A percentile compares a stretch with the other conserved stretches of the same genome.
phyloP scores from a whole-genome alignment of 2,888 invertebrate species.

The Andrena dorsata region DNA sequence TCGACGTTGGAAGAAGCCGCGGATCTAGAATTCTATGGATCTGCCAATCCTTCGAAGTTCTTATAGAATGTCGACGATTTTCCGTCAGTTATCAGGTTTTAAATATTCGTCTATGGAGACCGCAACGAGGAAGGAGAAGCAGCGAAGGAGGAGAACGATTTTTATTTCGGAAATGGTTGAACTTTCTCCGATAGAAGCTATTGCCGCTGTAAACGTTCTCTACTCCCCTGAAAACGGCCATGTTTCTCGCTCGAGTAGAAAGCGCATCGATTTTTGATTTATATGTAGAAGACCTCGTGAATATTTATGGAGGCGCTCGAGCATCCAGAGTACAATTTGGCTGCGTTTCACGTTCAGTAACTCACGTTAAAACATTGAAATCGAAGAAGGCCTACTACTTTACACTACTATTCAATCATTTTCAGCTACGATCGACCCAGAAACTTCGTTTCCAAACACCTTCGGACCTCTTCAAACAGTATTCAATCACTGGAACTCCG shows the following conservation, averaged over 20 bases:
- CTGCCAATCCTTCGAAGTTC: no score
- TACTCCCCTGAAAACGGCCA: conserved; percentile 22
- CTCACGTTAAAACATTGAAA: background rate
- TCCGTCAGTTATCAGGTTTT: no score
- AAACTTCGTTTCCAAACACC: background rate
- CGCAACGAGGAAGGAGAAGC: background rate
- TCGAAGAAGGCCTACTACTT: background rate
- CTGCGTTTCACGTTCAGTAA: background rate
- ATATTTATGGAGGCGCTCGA: conserved; percentile 27
- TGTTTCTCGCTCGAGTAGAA: conserved; percentile 37
- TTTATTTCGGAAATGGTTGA: conserved; percentile 11
- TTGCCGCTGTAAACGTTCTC: background rate
- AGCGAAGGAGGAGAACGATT: background rate
- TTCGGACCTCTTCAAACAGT: background rate
- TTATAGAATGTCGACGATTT: no score
- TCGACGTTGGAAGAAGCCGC: background rate
- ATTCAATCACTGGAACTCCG: no score
- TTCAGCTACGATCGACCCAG: background rate
- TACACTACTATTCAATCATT: background rate
- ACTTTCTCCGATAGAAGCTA: conserved; percentile 38
- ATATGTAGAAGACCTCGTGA: conserved; percentile 20
- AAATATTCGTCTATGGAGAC: no score
- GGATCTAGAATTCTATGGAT: background rate
- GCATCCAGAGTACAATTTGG: background rate
- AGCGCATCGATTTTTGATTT: conserved; percentile 55